Evolutionary conservation across 2,888 invertebrate genomes (phyloP), one percentile per base, ranked within the genome.

Genomic region (Stenodema calcarata): DNA sequence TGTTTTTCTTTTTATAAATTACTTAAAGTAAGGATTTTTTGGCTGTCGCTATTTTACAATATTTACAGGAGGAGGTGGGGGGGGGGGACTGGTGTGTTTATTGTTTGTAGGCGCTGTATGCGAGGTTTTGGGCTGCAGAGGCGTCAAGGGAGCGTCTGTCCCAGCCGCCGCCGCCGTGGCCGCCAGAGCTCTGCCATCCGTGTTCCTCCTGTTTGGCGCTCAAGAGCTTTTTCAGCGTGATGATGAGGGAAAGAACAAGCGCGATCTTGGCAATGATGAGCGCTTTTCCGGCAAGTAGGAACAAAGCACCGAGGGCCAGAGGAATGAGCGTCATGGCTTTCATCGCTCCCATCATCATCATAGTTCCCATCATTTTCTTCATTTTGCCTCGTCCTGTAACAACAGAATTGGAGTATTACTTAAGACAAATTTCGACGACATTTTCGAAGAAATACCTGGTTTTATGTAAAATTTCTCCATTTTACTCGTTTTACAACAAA

Each of bases 321-420:
- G 96, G 96, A 35, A 96, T 93, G 93, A 96, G 92, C 1, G 95
- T 95, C 27, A 95, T 95, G 94, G 96, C 94, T 91, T 96, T 96
- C 93, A 96, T 96, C 4, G 95, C 95, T 89, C 95, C 94, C 7
- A 96, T 96, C 95, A 96, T 96, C 95, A 96, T 95, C 95, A 97
- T 95, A 94, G 95, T 96, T 47, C 95, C 94, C 96, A 96, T 96
- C 95, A 96, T 96, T 90, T 96, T 96, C 93, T 96, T 96, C 95
- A 96, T 96, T 91, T 96, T 95, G 1, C 95, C 95, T 88, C 96
- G 94, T 89, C 95, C 95, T 95, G 82, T 14, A 78, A 78, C 78
- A 78, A 76, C 6, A 27, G 18, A 23, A 35, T 35, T 4, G 35
- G 35, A 4, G 35, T 35, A 35, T 35, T 35, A 35, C 7, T 35